Evolutionary conservation across 2,888 invertebrate species (phyloP), one percentile per base, ranked within the genome.

Genomic region (Bombyx huttoni): DNA sequence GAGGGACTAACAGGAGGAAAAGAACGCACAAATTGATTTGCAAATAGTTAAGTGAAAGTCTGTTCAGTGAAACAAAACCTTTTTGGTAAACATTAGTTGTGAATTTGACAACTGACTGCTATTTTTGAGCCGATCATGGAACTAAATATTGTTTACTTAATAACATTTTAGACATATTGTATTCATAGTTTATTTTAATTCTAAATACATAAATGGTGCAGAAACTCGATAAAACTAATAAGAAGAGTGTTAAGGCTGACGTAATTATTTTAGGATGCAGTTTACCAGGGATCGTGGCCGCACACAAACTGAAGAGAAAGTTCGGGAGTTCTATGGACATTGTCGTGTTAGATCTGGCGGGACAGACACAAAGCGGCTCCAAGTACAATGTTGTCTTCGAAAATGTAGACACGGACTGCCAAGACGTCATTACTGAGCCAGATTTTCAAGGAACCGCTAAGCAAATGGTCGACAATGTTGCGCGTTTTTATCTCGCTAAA

Each of bases 251-350:
- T 13, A 73, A 70, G 56, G 86, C 82, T 8, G 88, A 88, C 54
- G 76, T 88, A 7, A 86, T 88, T 35, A 75, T 88, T 46, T 58
- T 88, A 57, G 88, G 88, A 68, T 82, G 84, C 59, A 84, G 74
- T 49, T 71, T 88, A 1, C 81, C 87, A 7, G 88, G 87, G 1
- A 80, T 86, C 34, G 82, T 89, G 8, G 73, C 81, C 0, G 88
- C 88, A 0, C 80, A 88, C 67, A 83, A 87, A 56, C 65, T 89
- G 12, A 82, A 77, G 67, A 77, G 71, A 54, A 79, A 68, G 51
- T 86, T 89, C 53, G 88, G 88, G 1, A 62, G 80, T 56, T 67
- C 78, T 45, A 77, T 87, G 73, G 81, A 86, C 40, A 77, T 89
- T 5, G 73, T 87, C 2, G 78, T 89, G 0, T 60, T 89, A 0